Base-by-base conservation (phyloP, 2,888 invertebrate genomes). In the Thymelicus lineola region DNA sequence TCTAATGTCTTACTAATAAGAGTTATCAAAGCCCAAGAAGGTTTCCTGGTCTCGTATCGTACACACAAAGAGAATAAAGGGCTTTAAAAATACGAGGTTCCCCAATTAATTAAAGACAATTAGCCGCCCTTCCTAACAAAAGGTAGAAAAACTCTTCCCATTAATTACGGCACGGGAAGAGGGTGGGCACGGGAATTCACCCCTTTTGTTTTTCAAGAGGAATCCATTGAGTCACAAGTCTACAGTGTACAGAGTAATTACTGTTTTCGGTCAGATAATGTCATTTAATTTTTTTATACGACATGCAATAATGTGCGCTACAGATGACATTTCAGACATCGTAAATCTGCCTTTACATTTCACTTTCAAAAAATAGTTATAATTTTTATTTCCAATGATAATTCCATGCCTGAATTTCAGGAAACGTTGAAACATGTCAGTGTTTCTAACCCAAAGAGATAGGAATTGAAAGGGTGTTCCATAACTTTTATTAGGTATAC, bases 21-120 rank as follows among this genome's bases (percentile, higher is more conserved):
- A 53, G 60, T 67, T 65, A 73, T 71, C 63, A 64, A 70, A 71
- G 62, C 64, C 46, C 28, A 10, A 57, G 66, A n/a, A 62, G 50
- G 50, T 58, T 66, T 20, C n/a, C 38, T 28, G 7, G 57, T 69
- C 35, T 53, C 46, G 48, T 17, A 60, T 65, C 17, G 66, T 63
- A 60, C 72, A 80, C 81, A 87, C 87, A 88, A 88, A 88, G 85
- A 79, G 84, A 82, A 84, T 83, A 82, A 86, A 85, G 85, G 86
- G 86, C 81, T 84, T 88, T 86, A 88, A 88, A 91, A 90, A 89
- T 87, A 90, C 88, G 84, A 86, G 86, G 79, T 61, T 82, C 84
- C 83, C 86, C 90, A 91, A 92, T 92, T 91, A 92, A 91, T 91
- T 91, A 90, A 87, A 86, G 88, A 91, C 91, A 91, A 92, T 92